A percentile compares a stretch with the other conserved stretches of the same genome.
Conservation (phyloP, 2,797 vertebrate genomes). For the Potorous gilbertii region DNA sequence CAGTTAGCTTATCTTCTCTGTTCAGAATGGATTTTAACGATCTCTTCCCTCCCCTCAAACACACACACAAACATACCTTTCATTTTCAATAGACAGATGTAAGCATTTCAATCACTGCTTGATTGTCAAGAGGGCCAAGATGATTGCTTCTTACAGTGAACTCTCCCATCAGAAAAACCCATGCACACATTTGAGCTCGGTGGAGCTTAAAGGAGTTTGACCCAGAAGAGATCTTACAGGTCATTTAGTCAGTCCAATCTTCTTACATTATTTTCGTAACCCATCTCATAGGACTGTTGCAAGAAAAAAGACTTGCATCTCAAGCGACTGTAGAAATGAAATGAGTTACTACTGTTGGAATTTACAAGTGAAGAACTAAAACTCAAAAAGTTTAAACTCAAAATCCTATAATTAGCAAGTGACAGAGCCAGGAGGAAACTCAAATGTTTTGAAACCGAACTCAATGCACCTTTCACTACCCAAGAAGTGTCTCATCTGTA, state of each 20-base stretch:
- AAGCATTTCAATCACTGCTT: not conserved
- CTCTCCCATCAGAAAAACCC: not conserved
- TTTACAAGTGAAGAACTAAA: not conserved
- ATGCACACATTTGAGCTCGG: not conserved
- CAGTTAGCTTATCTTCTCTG: not conserved
- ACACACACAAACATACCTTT: not conserved
- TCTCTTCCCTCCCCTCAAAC: not conserved
- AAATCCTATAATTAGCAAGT: not conserved
- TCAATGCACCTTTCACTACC: not conserved
- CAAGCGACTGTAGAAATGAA: not conserved
- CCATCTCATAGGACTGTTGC: not conserved
- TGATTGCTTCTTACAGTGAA: not conserved
- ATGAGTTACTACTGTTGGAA: not conserved
- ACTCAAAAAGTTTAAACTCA: not conserved
- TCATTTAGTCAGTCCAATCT: not conserved
- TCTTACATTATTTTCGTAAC: not conserved
- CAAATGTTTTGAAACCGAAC: not conserved
- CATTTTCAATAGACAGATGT: not conserved
- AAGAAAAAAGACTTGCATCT: not conserved
- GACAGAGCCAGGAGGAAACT: not conserved
- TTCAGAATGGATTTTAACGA: not conserved
- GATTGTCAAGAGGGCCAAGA: not conserved
- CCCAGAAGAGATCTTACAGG: not conserved
- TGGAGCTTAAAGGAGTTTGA: not conserved
- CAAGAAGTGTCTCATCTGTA: not conserved